These are phyloP conservation scores for Heterohyrax brucei DNA, from an alignment of 2,797 vertebrate genomes.

Conservation along the genomic window DNA sequence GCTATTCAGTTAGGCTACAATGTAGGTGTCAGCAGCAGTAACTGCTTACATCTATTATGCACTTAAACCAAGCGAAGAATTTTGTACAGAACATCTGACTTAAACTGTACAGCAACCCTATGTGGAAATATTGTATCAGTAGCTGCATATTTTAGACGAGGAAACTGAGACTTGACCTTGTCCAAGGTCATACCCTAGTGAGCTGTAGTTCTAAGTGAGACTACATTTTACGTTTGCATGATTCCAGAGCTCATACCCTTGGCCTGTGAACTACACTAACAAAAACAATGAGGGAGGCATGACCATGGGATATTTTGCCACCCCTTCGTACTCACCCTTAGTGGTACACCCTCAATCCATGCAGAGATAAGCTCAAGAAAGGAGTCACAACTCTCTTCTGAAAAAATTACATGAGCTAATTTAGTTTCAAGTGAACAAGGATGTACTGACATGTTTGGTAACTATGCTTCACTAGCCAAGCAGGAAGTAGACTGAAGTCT, in stretches of 20 bases:
- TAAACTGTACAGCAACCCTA: not conserved
- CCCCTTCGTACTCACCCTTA: not conserved
- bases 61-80: not conserved
- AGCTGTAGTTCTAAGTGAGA: not conserved
- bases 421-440: not conserved
- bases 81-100: not conserved
- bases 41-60: not conserved
- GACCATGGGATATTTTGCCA: not conserved
- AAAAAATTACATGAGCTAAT: not conserved
- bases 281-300: not conserved
- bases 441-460: not conserved
- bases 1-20: too few relatives aligned
- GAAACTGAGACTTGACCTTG: not conserved
- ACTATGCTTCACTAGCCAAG: not conserved
- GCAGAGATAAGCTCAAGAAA: not conserved
- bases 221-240: not conserved
- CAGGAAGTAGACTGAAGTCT: not conserved
- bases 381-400: not conserved
- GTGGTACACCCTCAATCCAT: not conserved
- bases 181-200: not conserved
- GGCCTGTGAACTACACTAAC: not conserved
- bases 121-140: not conserved
- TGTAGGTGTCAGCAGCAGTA: rapidly evolving
- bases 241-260: not conserved
- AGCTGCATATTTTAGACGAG: not conserved